Evolutionary conservation across 2,888 invertebrate genomes (phyloP).

Genomic region (Liopterus haemorrhoidalis): DNA sequence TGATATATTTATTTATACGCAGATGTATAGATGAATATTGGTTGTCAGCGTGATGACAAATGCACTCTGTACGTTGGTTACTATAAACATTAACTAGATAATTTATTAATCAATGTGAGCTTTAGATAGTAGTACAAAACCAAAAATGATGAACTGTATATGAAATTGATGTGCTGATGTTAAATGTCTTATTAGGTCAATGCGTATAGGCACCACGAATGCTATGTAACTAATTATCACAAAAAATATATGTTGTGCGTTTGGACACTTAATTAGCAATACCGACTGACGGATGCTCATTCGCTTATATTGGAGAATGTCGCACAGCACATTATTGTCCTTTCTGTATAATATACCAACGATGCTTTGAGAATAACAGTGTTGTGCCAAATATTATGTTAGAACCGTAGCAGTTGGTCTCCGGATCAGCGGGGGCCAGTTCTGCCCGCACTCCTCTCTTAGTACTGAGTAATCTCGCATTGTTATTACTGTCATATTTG

Average conservation of each 20-base stretch:
- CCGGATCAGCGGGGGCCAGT: too few relatives aligned
- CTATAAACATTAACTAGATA: constrained; percentile 21
- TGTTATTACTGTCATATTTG: constrained; percentile 44
- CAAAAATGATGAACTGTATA: constrained; percentile 22
- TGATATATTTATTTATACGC: too few relatives aligned
- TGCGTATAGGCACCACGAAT: constrained; percentile 24
- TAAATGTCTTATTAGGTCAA: constrained; percentile 23
- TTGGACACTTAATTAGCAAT: constrained; percentile 18
- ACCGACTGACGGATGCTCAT: constrained; percentile 23
- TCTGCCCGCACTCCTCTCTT: constrained; percentile 24
- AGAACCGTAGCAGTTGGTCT: too few relatives aligned
- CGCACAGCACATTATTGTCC: constrained; percentile 20
- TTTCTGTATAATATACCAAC: constrained; percentile 12
- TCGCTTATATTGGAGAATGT: constrained; percentile 21
- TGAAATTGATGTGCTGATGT: constrained; percentile 25
- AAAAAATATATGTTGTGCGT: constrained; percentile 23
- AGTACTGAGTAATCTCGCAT: constrained; percentile 33
- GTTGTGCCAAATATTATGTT: constrained; percentile 44
- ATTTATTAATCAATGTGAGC: constrained; percentile 24
- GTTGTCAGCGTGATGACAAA: too few relatives aligned
- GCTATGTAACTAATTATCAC: constrained; percentile 22
- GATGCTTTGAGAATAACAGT: constrained; percentile 31
- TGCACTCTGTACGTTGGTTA: too few relatives aligned
- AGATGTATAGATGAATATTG: too few relatives aligned
- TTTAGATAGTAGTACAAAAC: constrained; percentile 22